These are phyloP conservation scores for Brachymystax lenok DNA, from an alignment of 2,797 vertebrate genomes.

Conservation along the genomic window DNA sequence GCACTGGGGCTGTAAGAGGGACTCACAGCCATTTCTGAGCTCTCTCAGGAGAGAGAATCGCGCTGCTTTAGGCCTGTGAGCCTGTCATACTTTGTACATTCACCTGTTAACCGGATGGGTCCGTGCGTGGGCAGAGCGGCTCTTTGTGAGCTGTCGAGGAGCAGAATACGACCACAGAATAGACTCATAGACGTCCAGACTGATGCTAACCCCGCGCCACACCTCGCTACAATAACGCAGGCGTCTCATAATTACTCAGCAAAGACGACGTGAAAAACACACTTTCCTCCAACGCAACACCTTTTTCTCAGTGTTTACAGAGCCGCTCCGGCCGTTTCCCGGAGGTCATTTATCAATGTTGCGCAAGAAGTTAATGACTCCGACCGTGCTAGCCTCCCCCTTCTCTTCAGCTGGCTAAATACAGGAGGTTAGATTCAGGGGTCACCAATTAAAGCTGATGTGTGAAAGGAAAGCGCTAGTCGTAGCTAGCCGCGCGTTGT, in stretches of 20 bases:
- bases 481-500: not conserved
- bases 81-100: not conserved
- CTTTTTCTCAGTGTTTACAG: constrained; percentile 48
- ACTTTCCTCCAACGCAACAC: constrained; percentile 29
- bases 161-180: not conserved
- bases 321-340: constrained; percentile 21
- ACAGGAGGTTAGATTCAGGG: constrained; percentile 2
- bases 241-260: not conserved
- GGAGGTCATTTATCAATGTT: constrained; percentile 55
- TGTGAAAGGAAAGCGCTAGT: not conserved
- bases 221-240: not conserved
- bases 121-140: not conserved
- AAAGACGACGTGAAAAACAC: not conserved
- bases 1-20: not conserved
- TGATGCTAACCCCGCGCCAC: not conserved
- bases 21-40: constrained; percentile 7
- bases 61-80: not conserved
- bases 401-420: not conserved
- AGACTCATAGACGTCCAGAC: not conserved
- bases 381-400: too few species aligned
- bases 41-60: not conserved
- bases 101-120: not conserved
- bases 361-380: constrained; percentile 42
- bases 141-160: not conserved
- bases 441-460: not conserved